Conservation (phyloP, 2,113 vertebrate species). For the Prionailurus bengalensis region DNA sequence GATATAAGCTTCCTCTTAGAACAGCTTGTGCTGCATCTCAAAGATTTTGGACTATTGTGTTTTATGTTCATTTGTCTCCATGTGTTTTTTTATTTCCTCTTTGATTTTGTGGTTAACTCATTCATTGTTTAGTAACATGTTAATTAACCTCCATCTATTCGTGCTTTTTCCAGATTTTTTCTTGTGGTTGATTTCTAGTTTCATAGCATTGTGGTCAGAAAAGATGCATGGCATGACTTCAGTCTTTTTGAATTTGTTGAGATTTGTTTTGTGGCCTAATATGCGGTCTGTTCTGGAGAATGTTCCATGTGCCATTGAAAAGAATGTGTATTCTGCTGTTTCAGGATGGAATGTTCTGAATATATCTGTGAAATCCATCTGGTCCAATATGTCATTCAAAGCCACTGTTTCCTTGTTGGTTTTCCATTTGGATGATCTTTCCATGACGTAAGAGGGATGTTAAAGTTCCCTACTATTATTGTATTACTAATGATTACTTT, state of each 20-base stretch:
- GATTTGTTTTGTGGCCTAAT: background rate
- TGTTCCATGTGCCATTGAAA: background rate
- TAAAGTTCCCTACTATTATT: background rate
- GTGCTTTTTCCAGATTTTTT: background rate
- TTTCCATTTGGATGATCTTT: background rate
- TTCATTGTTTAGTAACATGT: background rate
- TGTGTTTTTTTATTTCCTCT: background rate
- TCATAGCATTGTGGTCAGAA: background rate
- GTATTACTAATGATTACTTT: background rate
- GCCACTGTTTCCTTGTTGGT: background rate
- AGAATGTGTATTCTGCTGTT: background rate
- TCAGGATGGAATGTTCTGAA: background rate
- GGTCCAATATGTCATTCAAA: background rate
- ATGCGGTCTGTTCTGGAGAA: background rate
- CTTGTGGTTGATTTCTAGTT: background rate
- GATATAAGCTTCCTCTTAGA: background rate
- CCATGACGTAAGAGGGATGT: background rate
- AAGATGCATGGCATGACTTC: background rate
- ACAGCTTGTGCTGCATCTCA: background rate
- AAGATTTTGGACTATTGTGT: background rate
- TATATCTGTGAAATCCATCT: background rate
- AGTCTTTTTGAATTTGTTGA: background rate
- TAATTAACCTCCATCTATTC: background rate
- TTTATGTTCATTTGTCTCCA: background rate
- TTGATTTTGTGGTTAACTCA: background rate